Percentiles rank a stretch among this genome's conserved stretches.
Evolutionary conservation across 2,888 invertebrate genomes (phyloP).

Genomic region (Hypomecis punctinalis): DNA sequence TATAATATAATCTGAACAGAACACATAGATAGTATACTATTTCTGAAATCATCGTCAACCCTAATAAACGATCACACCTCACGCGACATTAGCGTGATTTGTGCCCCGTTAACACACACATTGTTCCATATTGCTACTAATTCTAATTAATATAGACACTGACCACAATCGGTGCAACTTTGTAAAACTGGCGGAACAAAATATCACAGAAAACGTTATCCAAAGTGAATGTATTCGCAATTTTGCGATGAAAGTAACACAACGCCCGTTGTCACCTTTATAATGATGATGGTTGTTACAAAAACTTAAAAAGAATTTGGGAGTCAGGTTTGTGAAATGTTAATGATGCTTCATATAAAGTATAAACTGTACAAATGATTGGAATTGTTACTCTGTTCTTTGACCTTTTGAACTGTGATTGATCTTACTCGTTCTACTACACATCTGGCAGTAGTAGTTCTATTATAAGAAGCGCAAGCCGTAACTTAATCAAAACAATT

Average conservation of each 20-base stretch:
- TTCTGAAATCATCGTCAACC: slow-evolving; percentile 9
- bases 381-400: too few relatives aligned
- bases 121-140: slow-evolving; percentile 44
- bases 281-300: background rate
- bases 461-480: slow-evolving; percentile 38
- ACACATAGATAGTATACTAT: background rate
- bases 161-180: slow-evolving; percentile 37
- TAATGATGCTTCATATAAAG: too few relatives aligned
- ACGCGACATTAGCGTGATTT: slow-evolving; percentile 48
- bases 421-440: background rate
- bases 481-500: slow-evolving; percentile 62
- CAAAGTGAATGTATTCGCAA: slow-evolving; percentile 38
- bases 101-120: slow-evolving; percentile 34
- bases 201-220: slow-evolving; percentile 38
- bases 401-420: slow-evolving; percentile 1
- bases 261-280: background rate
- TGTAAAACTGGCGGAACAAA: slow-evolving; percentile 38
- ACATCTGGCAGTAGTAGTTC: slow-evolving; percentile 13
- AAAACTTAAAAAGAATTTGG: background rate
- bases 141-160: slow-evolving; percentile 43
- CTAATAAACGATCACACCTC: slow-evolving; percentile 26
- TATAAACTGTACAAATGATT: background rate
- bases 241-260: slow-evolving; percentile 42
- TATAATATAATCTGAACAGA: too few relatives aligned
- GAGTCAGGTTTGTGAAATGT: too few relatives aligned